Base-by-base conservation (phyloP, 2,797 vertebrate species). In the Periparus ater region DNA sequence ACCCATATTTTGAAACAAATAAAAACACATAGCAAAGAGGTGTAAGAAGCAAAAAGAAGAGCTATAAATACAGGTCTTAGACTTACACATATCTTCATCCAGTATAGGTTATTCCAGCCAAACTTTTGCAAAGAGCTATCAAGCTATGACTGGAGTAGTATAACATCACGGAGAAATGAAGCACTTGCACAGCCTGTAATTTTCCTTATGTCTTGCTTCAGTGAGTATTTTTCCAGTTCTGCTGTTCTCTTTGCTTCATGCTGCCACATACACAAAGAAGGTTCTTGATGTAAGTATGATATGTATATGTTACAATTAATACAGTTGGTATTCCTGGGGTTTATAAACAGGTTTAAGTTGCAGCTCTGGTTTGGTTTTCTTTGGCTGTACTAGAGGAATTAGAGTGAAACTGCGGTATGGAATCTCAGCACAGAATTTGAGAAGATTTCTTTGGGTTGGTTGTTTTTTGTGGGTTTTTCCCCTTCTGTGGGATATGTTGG, bases 141-240 rank as follows among this genome's bases (percentile, higher is more conserved):
- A 29, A 9, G 23, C 34, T 68, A 17, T 40, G 55, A 40, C n/a
- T 68, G 48, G 7, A 60, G 25, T 75, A 76, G 25, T n/a, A 15
- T 82, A 75, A 55, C 17, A 45, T 77, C 26, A 53, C 4, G 3
- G 60, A 55, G 62, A 79, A 87, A 40, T 27, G 5, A 47, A 72
- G 48, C 58, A 32, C 21, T 57, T 61, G 26, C 47, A 83, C 48
- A n/a, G 50, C n/a, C 22, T 75, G 2, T 92, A n/a, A 47, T 89
- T 97, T 97, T 98, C 98, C 98, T 99, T 99, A 98, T 97, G 10
- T 5, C 65, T 91, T 85, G 93, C 91, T 98, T 96, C 98, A 99
- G 99, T 99, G 99, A 99, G 99, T 97, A 99, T 99, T 96, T 99
- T 99, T 88, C 99, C 99, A 50, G 99, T 99, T 90, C 98, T 99